Conservation (phyloP, 2,888 invertebrate species). For the Cheilosia urbana region DNA sequence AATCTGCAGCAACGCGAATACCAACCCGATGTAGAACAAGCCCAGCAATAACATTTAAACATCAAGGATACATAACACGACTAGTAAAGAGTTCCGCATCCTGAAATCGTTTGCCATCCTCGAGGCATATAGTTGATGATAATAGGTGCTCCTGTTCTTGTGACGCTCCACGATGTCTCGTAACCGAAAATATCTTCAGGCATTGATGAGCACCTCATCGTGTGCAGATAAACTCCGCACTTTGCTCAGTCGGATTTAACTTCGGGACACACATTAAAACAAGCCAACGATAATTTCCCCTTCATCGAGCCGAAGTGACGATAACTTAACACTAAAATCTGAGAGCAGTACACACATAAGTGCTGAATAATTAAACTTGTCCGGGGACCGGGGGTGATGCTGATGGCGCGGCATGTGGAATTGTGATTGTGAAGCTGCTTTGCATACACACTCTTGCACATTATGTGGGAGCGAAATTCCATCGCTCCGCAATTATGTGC, state of each 20-base stretch:
- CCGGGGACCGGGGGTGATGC: too few species aligned
- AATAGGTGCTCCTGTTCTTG: conserved; percentile 49
- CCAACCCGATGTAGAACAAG: conserved; percentile 65
- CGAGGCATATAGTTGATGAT: conserved; percentile 56
- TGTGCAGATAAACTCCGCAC: conserved; percentile 38
- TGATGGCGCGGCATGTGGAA: conserved; percentile 5
- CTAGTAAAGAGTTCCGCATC: conserved; percentile 64
- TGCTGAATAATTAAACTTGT: conserved; percentile 73
- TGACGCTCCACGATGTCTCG: conserved; percentile 59
- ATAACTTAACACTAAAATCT: conserved; percentile 73
- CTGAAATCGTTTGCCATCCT: conserved; percentile 56
- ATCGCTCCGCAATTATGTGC: conserved; percentile 53
- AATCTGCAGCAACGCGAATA: conserved; percentile 52
- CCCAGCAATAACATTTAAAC: conserved; percentile 70
- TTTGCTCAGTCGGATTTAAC: conserved; percentile 52
- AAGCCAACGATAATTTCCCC: conserved; percentile 70
- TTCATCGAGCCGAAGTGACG: conserved; percentile 61
- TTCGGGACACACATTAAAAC: conserved; percentile 59
- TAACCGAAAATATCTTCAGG: conserved; percentile 60
- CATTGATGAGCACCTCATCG: conserved; percentile 33
- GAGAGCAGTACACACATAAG: conserved; percentile 62
- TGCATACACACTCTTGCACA: conserved; percentile 22
- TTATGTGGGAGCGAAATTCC: conserved; percentile 63
- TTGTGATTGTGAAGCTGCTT: conserved; percentile 25
- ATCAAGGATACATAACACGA: conserved; percentile 56